Percentiles rank a stretch among this genome's conserved stretches.
Conservation (phyloP, 1,140 invertebrate species). For the Anastrepha ludens region DNA sequence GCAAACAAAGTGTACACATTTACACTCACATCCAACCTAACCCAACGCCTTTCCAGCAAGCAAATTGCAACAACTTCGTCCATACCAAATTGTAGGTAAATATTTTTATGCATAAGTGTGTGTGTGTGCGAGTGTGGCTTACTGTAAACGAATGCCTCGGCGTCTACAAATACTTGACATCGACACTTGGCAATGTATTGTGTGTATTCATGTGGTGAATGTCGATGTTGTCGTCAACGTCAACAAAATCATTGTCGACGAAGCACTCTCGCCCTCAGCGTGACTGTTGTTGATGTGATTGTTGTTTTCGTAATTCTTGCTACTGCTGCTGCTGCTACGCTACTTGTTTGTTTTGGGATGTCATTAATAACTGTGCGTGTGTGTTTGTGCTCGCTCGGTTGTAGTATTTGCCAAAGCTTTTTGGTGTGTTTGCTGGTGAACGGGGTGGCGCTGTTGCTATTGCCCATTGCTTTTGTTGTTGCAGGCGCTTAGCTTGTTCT, state of each 20-base stretch:
- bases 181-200: neutral
- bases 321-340: neutral
- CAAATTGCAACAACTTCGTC: too few relatives aligned
- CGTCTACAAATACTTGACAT: constrained; percentile 3
- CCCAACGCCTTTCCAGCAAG: too few relatives aligned
- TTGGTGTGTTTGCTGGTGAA: neutral
- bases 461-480: neutral
- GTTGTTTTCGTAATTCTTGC: neutral
- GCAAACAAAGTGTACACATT: too few relatives aligned
- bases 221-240: neutral
- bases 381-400: neutral
- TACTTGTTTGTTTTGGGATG: too few relatives aligned
- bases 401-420: neutral
- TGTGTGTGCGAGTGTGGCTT: too few relatives aligned
- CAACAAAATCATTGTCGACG: neutral
- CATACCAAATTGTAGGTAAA: neutral
- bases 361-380: neutral
- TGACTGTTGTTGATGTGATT: neutral
- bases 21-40: too few relatives aligned
- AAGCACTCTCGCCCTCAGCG: neutral
- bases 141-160: neutral
- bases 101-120: neutral
- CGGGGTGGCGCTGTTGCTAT: neutral
- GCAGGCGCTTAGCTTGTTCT: constrained; percentile 6
- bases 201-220: neutral